Evolutionary conservation across 1,140 invertebrate genomes (phyloP).

Genomic region (Rhyzopertha dominica): DNA sequence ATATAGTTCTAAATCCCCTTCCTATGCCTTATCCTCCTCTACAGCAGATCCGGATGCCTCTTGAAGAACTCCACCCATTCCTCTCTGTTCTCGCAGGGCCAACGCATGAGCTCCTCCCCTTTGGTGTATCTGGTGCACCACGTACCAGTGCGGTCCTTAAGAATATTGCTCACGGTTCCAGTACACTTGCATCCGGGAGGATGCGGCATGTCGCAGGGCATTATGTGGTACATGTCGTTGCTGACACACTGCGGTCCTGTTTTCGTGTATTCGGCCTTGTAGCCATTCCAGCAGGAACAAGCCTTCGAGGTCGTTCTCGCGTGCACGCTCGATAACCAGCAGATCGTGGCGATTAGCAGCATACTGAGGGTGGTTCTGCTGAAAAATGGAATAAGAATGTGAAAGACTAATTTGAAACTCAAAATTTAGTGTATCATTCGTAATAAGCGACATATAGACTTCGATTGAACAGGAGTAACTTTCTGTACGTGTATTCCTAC

Average conservation of each 20-base stretch:
- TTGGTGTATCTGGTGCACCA: slow-evolving; percentile 35
- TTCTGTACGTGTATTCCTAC: too few relatives aligned
- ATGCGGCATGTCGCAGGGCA: slow-evolving; percentile 37
- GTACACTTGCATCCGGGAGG: slow-evolving; percentile 35
- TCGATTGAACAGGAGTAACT: too few relatives aligned
- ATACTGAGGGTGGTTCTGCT: too few relatives aligned
- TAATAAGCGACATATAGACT: too few relatives aligned
- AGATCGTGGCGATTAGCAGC: too few relatives aligned
- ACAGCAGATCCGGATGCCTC: slow-evolving; percentile 31
- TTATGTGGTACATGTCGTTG: slow-evolving; percentile 28
- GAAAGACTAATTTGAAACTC: too few relatives aligned
- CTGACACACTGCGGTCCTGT: slow-evolving; percentile 29
- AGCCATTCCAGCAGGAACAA: slow-evolving; percentile 39
- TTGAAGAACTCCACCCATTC: slow-evolving; percentile 37
- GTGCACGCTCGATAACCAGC: too few relatives aligned
- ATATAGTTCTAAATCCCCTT: too few relatives aligned
- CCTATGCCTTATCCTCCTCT: too few relatives aligned
- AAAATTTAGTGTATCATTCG: too few relatives aligned
- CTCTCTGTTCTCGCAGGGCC: slow-evolving; percentile 34
- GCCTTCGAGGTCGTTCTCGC: too few relatives aligned
- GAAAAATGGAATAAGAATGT: too few relatives aligned
- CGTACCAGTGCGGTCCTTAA: slow-evolving; percentile 36
- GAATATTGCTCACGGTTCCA: slow-evolving; percentile 33
- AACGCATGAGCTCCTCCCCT: slow-evolving; percentile 32
- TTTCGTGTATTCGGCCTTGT: slow-evolving; percentile 22